Conservation (phyloP, 2,888 invertebrate species). For the Cataglyphis altisquamis region DNA sequence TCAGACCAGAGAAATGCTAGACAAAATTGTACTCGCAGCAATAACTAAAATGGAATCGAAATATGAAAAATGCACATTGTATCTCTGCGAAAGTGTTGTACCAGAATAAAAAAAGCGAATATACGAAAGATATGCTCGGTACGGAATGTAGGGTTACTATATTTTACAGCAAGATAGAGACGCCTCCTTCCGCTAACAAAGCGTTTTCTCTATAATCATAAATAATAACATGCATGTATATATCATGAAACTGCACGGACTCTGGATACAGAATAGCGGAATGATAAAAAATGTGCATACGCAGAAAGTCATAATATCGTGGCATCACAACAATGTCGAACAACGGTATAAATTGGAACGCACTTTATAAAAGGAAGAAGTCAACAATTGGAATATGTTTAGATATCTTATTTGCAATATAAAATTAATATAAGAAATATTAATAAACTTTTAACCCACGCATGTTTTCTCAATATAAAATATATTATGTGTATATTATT, state of each 20-base stretch:
- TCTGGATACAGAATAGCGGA: conserved; percentile 35
- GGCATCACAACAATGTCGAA: conserved; percentile 5
- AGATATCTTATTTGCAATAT: background rate
- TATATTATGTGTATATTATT: background rate
- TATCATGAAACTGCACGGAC: conserved; percentile 35
- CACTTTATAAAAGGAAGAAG: background rate
- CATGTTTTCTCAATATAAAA: background rate
- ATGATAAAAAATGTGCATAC: conserved; percentile 30
- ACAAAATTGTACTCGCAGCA: background rate
- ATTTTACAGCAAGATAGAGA: conserved; percentile 23
- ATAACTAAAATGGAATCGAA: conserved; percentile 13
- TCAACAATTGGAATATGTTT: background rate
- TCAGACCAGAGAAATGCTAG: background rate
- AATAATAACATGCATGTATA: conserved; percentile 35
- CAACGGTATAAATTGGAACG: conserved; percentile 34
- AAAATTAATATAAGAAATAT: background rate
- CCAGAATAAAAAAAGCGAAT: background rate
- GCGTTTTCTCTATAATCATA: conserved; percentile 45
- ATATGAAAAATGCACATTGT: conserved; percentile 15
- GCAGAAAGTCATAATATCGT: conserved; percentile 24
- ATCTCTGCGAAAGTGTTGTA: background rate
- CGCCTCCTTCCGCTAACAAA: conserved; percentile 54
- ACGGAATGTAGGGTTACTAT: conserved; percentile 23
- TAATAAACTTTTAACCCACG: background rate
- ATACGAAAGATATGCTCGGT: conserved; percentile 2